Conservation (phyloP, 2,888 invertebrate genomes). For the Carterocephalus palaemon region DNA sequence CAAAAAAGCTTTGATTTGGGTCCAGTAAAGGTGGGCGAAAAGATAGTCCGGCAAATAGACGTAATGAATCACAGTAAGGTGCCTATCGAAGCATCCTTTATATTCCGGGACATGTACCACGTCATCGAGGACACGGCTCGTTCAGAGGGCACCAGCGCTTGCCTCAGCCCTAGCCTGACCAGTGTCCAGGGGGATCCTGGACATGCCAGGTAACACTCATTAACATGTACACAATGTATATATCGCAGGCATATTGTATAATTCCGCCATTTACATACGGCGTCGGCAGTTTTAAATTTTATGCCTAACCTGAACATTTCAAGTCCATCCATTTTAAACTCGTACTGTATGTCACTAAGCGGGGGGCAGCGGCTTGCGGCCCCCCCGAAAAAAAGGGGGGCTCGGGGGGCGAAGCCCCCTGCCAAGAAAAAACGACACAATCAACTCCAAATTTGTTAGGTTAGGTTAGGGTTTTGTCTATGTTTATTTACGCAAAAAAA, state of each 20-base stretch:
- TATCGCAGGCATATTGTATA: no score
- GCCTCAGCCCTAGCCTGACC: slow-evolving; percentile 46
- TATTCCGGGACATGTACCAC: slow-evolving; percentile 71
- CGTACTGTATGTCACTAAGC: no score
- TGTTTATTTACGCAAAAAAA: no score
- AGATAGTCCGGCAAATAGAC: slow-evolving; percentile 69
- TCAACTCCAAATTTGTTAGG: no score
- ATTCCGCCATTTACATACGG: no score
- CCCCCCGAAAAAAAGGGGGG: no score
- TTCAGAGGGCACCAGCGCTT: slow-evolving; percentile 63
- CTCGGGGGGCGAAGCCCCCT: no score
- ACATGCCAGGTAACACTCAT: slow-evolving; percentile 51
- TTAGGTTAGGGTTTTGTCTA: no score
- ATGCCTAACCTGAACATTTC: no score
- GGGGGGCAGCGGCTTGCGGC: no score
- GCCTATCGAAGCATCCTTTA: slow-evolving; percentile 73
- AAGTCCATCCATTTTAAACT: no score
- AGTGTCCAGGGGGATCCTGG: slow-evolving; percentile 36
- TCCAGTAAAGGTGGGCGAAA: slow-evolving; percentile 71
- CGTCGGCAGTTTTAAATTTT: slow-evolving; percentile 10
- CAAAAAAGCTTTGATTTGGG: slow-evolving; percentile 69
- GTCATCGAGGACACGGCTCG: slow-evolving; percentile 46
- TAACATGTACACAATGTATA: slow-evolving; percentile 6
- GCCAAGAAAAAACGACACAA: no score
- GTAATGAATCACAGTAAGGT: slow-evolving; percentile 80